Conservation (phyloP, 2,113 vertebrate species). For the Ornithorhynchus anatinus region DNA sequence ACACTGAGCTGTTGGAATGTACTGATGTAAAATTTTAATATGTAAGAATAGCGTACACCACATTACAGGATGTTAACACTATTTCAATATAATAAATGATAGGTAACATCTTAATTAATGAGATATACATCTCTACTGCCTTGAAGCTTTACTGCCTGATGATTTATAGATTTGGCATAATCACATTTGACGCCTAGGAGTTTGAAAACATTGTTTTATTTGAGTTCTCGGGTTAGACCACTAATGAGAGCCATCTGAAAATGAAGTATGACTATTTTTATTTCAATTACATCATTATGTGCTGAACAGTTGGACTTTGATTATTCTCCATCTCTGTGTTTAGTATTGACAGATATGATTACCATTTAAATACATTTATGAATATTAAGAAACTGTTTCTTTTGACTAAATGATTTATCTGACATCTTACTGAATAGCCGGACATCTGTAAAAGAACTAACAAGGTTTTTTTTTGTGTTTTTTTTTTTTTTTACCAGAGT, state of each 20-base stretch:
- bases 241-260: background rate
- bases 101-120: background rate
- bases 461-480: background rate
- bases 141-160: background rate
- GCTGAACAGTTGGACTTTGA: background rate
- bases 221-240: background rate
- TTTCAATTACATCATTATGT: background rate
- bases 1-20: background rate
- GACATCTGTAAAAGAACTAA: conserved; percentile 15
- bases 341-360: background rate
- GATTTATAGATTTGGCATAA: no score
- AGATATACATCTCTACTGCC: background rate
- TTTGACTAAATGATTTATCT: conserved; percentile 2
- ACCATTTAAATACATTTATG: background rate
- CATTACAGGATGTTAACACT: background rate
- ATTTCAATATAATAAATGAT: background rate
- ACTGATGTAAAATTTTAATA: background rate
- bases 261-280: background rate
- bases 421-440: background rate
- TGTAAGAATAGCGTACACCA: background rate
- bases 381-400: conserved; percentile 2
- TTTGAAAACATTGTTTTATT: background rate
- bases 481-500: background rate
- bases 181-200: no score
- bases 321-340: conserved; percentile 10